phyloP scores from a whole-genome alignment of 2,113 vertebrate genomes.

The Sigmodon hispidus region DNA sequence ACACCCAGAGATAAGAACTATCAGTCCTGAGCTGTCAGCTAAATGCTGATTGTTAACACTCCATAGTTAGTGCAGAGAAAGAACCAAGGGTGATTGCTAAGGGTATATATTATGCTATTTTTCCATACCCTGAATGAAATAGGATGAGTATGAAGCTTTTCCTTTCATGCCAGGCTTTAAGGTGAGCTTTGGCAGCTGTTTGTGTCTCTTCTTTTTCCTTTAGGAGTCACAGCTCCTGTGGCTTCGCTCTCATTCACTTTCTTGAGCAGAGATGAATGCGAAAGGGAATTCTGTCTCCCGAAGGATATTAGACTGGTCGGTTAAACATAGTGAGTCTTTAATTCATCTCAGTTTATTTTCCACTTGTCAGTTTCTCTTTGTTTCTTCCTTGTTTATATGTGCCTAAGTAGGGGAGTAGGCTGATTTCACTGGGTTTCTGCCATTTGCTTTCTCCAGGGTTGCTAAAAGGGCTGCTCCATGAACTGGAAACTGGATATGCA shows the following conservation, averaged over 20 bases:
- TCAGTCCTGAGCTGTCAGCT: slow-evolving; percentile 92
- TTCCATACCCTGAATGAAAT: slow-evolving; percentile 82
- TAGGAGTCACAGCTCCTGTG: slow-evolving; percentile 49
- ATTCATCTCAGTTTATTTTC: slow-evolving; percentile 77
- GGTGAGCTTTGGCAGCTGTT: slow-evolving; percentile 21
- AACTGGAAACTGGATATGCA: slow-evolving; percentile 82
- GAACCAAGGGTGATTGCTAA: slow-evolving; percentile 87
- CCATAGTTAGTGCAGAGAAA: slow-evolving; percentile 87
- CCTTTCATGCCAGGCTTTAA: slow-evolving; percentile 38
- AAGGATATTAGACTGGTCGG: slow-evolving; percentile 68
- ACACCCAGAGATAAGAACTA: slow-evolving; percentile 92
- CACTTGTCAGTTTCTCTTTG: slow-evolving; percentile 73
- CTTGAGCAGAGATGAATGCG: slow-evolving; percentile 71
- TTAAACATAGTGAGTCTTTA: slow-evolving; percentile 77
- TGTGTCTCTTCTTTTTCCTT: slow-evolving; percentile 47
- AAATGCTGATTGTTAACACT: slow-evolving; percentile 93
- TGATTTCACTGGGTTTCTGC: slow-evolving; percentile 70
- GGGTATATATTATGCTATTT: slow-evolving; percentile 87
- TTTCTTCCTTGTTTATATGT: slow-evolving; percentile 73
- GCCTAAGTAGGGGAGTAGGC: slow-evolving; percentile 75
- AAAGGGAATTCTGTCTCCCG: slow-evolving; percentile 67
- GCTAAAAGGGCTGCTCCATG: slow-evolving; percentile 74
- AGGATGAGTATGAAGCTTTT: slow-evolving; percentile 48
- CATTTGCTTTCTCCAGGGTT: slow-evolving; percentile 66
- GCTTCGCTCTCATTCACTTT: slow-evolving; percentile 69